phyloP scores from a whole-genome alignment of 2,888 invertebrate species.

The Elysia crispata region DNA sequence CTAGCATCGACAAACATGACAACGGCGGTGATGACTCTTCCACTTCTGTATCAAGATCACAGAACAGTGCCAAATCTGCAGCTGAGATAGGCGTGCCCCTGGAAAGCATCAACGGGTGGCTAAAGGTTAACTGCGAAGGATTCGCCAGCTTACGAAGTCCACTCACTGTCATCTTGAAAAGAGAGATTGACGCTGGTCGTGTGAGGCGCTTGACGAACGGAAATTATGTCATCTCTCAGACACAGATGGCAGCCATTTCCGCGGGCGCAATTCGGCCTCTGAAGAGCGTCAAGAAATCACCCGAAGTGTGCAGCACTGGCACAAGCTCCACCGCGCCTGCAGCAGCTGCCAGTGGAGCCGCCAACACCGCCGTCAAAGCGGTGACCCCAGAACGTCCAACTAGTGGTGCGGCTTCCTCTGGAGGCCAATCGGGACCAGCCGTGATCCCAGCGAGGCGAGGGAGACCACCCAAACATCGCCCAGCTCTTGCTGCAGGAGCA shows the following conservation, averaged over 20 bases:
- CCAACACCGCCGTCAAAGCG: neutral
- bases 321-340: neutral
- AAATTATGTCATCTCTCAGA: constrained; percentile 57
- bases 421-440: neutral
- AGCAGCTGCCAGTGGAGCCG: neutral
- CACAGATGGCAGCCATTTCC: constrained; percentile 26
- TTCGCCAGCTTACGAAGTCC: constrained; percentile 63
- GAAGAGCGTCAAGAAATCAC: constrained; percentile 21
- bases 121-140: constrained; percentile 63
- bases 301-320: neutral
- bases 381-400: neutral
- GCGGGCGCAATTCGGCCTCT: constrained; percentile 28
- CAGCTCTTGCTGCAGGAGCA: neutral
- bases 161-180: constrained; percentile 83
- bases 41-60: too few relatives aligned
- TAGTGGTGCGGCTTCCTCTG: neutral
- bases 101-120: constrained; percentile 69
- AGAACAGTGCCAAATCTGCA: constrained; percentile 14
- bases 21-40: too few relatives aligned
- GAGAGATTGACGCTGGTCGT: constrained; percentile 85
- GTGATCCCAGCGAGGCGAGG: constrained; percentile 23
- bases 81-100: constrained; percentile 61
- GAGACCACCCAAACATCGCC: constrained; percentile 35
- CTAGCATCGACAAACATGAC: neutral
- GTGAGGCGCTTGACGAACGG: constrained; percentile 80